Base-by-base conservation (phyloP, 2,113 vertebrate genomes). In the Pseudois nayaur region DNA sequence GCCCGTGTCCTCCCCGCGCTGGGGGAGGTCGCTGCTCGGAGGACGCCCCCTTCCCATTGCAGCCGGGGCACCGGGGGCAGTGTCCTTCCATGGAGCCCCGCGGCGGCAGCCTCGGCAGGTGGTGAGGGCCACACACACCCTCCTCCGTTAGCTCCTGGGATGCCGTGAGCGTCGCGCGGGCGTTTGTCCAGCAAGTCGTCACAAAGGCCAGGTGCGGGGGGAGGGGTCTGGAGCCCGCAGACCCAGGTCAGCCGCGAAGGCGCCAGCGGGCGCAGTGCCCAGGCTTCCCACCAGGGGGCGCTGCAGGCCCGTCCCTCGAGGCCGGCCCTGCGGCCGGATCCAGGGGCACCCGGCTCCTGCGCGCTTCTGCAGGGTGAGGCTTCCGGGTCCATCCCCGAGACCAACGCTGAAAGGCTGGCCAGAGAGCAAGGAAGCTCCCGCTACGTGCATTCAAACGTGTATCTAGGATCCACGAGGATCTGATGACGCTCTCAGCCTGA, bases 381-480 rank as follows among this genome's bases (percentile, higher is more conserved):
- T 82, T 23, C 48, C 48, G 0, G 31, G 48, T 1, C 9, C 31
- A 7, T 2, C 48, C 78, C 31, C 1, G 29, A 36, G 33, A 36
- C 21, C 5, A 36, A 5, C 33, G 50, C 43, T n/a, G 88, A 54
- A 54, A 74, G 71, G 71, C 71, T 0, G 71, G 1, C 71, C 21
- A 7, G 43, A 17, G 6, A 3, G 25, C 16, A 4, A 1, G 1
- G 23, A 25, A 13, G 55, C 15, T 40, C 21, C 50, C 6, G 4
- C 16, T 8, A 6, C 9, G 0, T 0, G 43, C 0, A 4, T 8
- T 14, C 11, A 59, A 6, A 31, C 4, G 8, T 45, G 8, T 14
- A 14, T 9, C 45, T 8, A 23, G n/a, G 1, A 8, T 40, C 59
- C 50, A 13, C 3, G 25, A 48, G 33, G 43, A 8, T 27, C 2